Percentiles rank a stretch among this genome's conserved stretches.
Conservation (phyloP, 2,113 vertebrate genomes). For the Rhizomys pruinosus region DNA sequence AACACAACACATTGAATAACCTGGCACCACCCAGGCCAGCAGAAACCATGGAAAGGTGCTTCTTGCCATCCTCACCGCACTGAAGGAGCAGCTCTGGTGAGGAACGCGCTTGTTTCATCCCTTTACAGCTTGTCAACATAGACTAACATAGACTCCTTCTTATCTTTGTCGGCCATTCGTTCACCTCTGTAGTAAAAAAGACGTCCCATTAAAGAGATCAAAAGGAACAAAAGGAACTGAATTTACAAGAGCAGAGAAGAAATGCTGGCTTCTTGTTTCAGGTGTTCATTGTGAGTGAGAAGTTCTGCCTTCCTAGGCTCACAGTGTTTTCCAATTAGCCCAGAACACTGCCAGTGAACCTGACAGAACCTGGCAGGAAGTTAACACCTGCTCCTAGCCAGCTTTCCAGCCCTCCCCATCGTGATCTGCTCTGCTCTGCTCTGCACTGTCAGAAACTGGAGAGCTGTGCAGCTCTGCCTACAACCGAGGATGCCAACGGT, state of each 20-base stretch:
- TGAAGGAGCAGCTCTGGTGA: neutral
- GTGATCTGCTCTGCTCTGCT: neutral
- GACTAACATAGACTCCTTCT: neutral
- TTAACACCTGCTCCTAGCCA: neutral
- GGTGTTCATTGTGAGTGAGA: neutral
- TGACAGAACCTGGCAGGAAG: neutral
- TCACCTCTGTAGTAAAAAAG: neutral
- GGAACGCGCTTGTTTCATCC: accelerated
- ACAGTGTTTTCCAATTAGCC: neutral
- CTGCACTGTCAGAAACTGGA: neutral
- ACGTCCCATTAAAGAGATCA: neutral
- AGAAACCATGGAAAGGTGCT: neutral
- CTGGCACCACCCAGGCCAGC: neutral
- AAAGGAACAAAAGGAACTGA: neutral
- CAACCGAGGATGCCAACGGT: neutral
- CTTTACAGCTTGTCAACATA: neutral
- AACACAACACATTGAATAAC: neutral
- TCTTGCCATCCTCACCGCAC: neutral
- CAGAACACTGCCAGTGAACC: neutral
- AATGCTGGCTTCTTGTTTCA: neutral
- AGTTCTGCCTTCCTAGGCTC: neutral
- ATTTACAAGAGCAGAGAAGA: neutral
- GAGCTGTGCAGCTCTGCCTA: neutral
- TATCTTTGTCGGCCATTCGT: neutral
- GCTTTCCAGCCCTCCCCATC: neutral